Base-by-base conservation (phyloP, 2,888 invertebrate genomes). In the Apeira syringaria region DNA sequence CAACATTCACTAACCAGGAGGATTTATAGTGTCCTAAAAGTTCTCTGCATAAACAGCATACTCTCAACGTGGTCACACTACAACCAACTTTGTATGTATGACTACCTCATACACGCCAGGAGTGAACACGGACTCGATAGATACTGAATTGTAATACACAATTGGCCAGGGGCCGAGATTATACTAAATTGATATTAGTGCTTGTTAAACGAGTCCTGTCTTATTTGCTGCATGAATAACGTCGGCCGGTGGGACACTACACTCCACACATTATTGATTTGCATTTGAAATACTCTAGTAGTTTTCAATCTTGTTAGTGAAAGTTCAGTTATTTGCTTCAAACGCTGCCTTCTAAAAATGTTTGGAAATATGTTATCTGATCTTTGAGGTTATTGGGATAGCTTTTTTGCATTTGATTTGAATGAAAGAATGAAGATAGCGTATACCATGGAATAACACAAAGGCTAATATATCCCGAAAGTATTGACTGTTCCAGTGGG, bases 101-200 rank as follows among this genome's bases (percentile, higher is more conserved):
- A 24, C 8, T 41, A 33, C 25, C 17, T 31, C n/a, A 22, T 30
- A n/a, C 25, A 38, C 35, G 48, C 42, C 48, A 60, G 68, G 67
- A 62, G 59, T 59, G 52, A 61, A 72, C 71, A 72, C 75, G 72
- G 73, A 74, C 59, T 59, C 64, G 56, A 65, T 71, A 65, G 59
- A 66, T 63, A 59, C 54, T 65, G 59, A 66, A 67, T 64, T 61
- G 54, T 64, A 60, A 67, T 65, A 62, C 58, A 61, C 59, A 64
- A 67, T 67, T 68, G 60, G 65, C 61, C 57, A 54, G 61, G 49
- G 65, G 64, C 65, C 45, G 64, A 68, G 68, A 72, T 75, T 74
- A 64, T 64, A 59, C 58, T 66, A 57, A 72, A 71, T 68, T 70
- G 68, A 66, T 69, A 65, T 59, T 52, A 60, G 56, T 58, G 56